phyloP scores from a whole-genome alignment of 1,140 invertebrate species.

The Bombus turneri region DNA sequence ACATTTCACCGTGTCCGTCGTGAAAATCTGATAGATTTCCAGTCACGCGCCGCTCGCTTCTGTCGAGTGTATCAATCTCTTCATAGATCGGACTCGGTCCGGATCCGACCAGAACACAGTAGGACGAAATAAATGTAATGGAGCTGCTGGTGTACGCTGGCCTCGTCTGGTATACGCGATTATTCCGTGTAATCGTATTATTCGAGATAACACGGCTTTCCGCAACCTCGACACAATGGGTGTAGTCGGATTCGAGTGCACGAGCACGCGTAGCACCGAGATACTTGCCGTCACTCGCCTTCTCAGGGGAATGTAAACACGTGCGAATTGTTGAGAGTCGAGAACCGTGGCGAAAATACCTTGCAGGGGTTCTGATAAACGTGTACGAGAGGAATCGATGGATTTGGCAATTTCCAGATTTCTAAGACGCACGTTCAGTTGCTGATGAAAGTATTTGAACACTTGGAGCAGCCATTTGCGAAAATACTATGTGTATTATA shows the following conservation, averaged over 20 bases:
- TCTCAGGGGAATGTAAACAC: slow-evolving; percentile 45
- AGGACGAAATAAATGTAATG: slow-evolving; percentile 19
- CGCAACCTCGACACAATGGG: slow-evolving; percentile 34
- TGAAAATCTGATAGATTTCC: slow-evolving; percentile 8
- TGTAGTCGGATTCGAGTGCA: slow-evolving; percentile 11
- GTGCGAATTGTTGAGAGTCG: slow-evolving; percentile 28
- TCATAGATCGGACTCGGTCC: too few species aligned
- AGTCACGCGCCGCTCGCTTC: neutral
- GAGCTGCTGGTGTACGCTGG: too few species aligned
- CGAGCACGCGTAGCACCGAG: slow-evolving; percentile 23
- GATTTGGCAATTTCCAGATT: too few species aligned
- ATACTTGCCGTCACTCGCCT: slow-evolving; percentile 25
- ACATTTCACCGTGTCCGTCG: neutral
- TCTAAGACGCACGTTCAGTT: too few species aligned
- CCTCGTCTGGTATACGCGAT: slow-evolving; percentile 23
- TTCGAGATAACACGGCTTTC: slow-evolving; percentile 44
- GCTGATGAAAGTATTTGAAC: too few species aligned
- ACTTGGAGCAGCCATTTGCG: too few species aligned
- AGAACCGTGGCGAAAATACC: neutral
- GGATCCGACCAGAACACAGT: too few species aligned
- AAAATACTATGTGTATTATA: too few species aligned
- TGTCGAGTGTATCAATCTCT: slow-evolving; percentile 2
- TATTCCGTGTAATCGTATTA: slow-evolving; percentile 47
- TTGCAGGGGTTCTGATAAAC: neutral
- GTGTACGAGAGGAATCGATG: neutral